Percentiles rank a stretch among this genome's conserved stretches.
phyloP scores from a whole-genome alignment of 2,113 vertebrate species.

The Heterochromis multidens region DNA sequence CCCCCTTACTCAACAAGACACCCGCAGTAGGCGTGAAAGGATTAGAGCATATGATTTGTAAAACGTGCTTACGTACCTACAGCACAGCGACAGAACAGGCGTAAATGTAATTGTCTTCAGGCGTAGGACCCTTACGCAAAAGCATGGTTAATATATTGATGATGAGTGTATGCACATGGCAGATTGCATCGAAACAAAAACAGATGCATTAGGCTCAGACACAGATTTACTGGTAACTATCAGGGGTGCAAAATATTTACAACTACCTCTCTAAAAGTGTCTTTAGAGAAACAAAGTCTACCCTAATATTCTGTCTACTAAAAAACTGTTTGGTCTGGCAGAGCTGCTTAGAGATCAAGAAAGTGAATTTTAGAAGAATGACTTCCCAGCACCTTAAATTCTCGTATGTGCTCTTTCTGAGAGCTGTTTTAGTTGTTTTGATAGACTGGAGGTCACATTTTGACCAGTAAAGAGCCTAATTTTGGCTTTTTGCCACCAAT shows the following conservation, averaged over 20 bases:
- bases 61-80: conserved; percentile 63
- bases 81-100: conserved; percentile 14
- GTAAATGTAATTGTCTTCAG: conserved; percentile 43
- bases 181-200: neutral
- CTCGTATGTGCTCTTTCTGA: neutral
- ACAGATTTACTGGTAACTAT: neutral
- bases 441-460: neutral
- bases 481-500: neutral
- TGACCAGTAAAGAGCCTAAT: neutral
- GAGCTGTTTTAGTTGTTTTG: neutral
- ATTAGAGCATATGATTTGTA: conserved; percentile 53
- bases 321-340: neutral
- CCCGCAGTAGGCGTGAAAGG: conserved; percentile 38
- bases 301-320: neutral
- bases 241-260: neutral
- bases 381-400: neutral
- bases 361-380: neutral
- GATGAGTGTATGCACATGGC: neutral
- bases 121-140: conserved; percentile 32
- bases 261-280: neutral
- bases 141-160: neutral
- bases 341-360: neutral
- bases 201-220: neutral
- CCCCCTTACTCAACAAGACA: neutral
- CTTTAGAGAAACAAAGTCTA: neutral